Conservation (phyloP, 1,140 invertebrate genomes). For the Neodiprion pinetum region DNA sequence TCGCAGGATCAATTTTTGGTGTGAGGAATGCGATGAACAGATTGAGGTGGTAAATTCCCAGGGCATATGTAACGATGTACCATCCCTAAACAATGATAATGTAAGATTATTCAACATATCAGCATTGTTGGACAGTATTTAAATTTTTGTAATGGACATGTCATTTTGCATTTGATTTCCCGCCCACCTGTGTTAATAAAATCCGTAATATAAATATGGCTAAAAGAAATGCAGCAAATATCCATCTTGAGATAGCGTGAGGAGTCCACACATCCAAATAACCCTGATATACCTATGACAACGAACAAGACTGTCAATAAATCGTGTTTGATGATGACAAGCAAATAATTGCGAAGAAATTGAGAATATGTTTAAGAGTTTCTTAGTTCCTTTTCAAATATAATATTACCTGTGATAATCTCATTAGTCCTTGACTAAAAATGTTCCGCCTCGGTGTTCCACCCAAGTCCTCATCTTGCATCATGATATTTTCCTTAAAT, state of each 20-base stretch:
- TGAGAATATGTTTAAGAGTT: too few species aligned
- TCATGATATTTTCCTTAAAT: constrained; percentile 52
- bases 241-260: constrained; percentile 53
- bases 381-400: too few species aligned
- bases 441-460: constrained; percentile 49
- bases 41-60: constrained; percentile 99
- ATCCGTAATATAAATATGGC: constrained; percentile 54
- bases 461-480: constrained; percentile 61
- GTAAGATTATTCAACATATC: neutral
- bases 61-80: constrained; percentile 98
- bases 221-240: constrained; percentile 47
- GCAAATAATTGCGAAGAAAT: too few species aligned
- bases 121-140: too few species aligned
- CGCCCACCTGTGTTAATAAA: constrained; percentile 26
- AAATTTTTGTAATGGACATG: neutral
- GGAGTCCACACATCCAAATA: constrained; percentile 58
- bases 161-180: neutral
- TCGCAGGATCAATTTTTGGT: constrained; percentile 97
- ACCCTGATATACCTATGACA: constrained; percentile 56
- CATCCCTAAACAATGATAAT: constrained; percentile 82
- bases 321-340: too few species aligned
- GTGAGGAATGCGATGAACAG: constrained; percentile 99
- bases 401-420: constrained; percentile 53
- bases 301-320: neutral
- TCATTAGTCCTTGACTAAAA: constrained; percentile 49